Evolutionary conservation across 2,797 vertebrate species (phyloP), one percentile per base, ranked within the genome.

Genomic region (Lepus townsendii): DNA sequence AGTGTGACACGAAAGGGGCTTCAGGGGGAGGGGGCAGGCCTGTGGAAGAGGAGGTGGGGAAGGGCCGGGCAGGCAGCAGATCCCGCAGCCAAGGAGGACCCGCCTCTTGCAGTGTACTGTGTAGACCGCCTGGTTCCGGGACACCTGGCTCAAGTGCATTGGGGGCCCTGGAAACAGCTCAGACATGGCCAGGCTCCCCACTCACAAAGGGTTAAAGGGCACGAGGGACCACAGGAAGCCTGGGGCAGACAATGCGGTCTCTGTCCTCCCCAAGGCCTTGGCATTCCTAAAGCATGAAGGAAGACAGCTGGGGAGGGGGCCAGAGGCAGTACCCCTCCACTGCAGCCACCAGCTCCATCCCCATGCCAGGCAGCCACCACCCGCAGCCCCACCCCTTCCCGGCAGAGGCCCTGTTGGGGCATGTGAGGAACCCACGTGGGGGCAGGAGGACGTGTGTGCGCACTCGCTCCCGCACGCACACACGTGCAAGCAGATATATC

Each of bases 241-340:
- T 80, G 72, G 84, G 86, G 71, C 27, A 38, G 92, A 97, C 97
- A 97, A 97, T 96, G 93, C 50, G 22, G 88, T 50, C 85, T 97
- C 96, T 97, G 97, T 97, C 38, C 38, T 96, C 85, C 85, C 42
- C 71, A 66, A 77, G 73, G 78, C 90, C 75, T 95, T 69, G 10
- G 78, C 96, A 97, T 97, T 97, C 97, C 97, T 96, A 92, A 97
- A 92, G 79, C 91, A 96, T 97, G 96, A 97, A 87, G 5, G 0
- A 93, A 96, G 75, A 38, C 68, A 13, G 91, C 76, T 50, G 72
- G 75, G 90, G 77, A 95, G 85, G 95, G 68, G 88, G 75, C 66
- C 75, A 12, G 66, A 52, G 78, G 60, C 26, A 68, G 69, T 78
- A 78, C 24, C 79, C 42, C 7, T 71, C 22, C 5, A 71, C 54